phyloP scores from a whole-genome alignment of 1,140 invertebrate species.

The Diabrotica virgifera region DNA sequence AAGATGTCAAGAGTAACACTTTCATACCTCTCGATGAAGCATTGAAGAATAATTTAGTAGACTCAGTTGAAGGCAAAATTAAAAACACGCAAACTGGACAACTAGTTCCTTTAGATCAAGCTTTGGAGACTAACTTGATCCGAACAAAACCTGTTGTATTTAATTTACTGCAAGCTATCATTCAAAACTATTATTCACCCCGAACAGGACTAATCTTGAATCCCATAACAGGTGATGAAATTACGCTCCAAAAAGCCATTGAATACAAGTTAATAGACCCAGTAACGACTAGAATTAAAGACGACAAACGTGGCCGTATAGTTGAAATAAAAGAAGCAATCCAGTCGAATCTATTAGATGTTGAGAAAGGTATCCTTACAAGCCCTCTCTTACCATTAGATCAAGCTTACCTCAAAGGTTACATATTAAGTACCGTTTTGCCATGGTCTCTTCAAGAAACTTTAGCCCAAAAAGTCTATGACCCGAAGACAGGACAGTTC shows the following conservation, averaged over 20 bases:
- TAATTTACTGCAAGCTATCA: constrained; percentile 71
- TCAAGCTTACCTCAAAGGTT: constrained; percentile 74
- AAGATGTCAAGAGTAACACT: constrained; percentile 68
- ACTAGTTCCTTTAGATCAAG: constrained; percentile 66
- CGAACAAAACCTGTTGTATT: constrained; percentile 67
- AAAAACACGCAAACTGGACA: constrained; percentile 65
- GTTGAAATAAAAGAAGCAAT: constrained; percentile 68
- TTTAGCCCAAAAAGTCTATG: constrained; percentile 77
- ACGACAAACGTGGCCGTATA: constrained; percentile 66
- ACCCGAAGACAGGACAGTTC: constrained; percentile 71
- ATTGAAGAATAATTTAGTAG: constrained; percentile 64
- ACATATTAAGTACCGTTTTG: constrained; percentile 70
- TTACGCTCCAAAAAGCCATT: constrained; percentile 71
- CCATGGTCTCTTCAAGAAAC: constrained; percentile 84
- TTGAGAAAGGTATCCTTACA: constrained; percentile 64
- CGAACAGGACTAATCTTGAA: constrained; percentile 75
- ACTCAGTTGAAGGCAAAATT: constrained; percentile 64
- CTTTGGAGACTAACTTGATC: constrained; percentile 66
- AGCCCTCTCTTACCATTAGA: constrained; percentile 71
- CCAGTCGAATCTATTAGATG: constrained; percentile 66
- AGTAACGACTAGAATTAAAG: constrained; percentile 67
- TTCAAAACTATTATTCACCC: constrained; percentile 75
- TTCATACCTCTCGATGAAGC: constrained; percentile 69
- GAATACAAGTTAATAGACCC: constrained; percentile 69
- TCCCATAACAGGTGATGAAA: constrained; percentile 71